Evolutionary conservation across 1,140 invertebrate species (phyloP).

Genomic region (Drosophila kikkawai): DNA sequence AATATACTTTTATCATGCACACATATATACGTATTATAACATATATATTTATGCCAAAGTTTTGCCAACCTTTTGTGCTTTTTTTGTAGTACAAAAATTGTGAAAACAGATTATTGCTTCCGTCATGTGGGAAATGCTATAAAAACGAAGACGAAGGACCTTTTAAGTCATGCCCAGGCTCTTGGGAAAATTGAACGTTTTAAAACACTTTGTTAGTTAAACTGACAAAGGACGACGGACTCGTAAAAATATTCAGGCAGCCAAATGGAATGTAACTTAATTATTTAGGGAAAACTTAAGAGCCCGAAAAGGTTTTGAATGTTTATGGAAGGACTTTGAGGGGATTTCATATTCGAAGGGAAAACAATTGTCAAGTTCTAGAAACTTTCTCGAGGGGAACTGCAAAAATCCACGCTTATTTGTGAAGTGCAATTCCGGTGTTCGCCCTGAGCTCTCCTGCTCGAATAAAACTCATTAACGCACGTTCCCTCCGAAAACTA

Average conservation of each 20-base stretch:
- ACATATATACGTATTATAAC: neutral
- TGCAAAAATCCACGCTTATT: constrained; percentile 53
- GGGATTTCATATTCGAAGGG: constrained; percentile 27
- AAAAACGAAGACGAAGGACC: constrained; percentile 26
- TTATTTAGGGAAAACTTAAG: constrained; percentile 39
- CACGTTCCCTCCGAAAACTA: constrained; percentile 46
- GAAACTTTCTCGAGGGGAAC: constrained; percentile 29
- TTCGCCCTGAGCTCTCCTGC: constrained; percentile 23
- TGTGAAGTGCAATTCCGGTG: constrained; percentile 30
- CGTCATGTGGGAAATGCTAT: constrained; percentile 45
- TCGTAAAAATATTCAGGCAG: constrained; percentile 13
- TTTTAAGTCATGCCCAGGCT: constrained; percentile 32
- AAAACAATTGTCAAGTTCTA: constrained; percentile 35
- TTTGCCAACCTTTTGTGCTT: constrained; percentile 30
- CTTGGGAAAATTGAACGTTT: constrained; percentile 33
- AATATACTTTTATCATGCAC: constrained; percentile 42
- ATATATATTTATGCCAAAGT: constrained; percentile 20
- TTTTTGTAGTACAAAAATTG: constrained; percentile 41
- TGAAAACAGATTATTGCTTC: constrained; percentile 75
- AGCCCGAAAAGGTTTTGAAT: constrained; percentile 11
- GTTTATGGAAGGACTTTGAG: constrained; percentile 11
- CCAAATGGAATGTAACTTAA: constrained; percentile 31
- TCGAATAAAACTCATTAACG: constrained; percentile 68
- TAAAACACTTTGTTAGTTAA: constrained; percentile 30
- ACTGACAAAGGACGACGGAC: constrained; percentile 17